Conservation (phyloP, 1,140 invertebrate genomes). For the Brachionus paranguensis region DNA sequence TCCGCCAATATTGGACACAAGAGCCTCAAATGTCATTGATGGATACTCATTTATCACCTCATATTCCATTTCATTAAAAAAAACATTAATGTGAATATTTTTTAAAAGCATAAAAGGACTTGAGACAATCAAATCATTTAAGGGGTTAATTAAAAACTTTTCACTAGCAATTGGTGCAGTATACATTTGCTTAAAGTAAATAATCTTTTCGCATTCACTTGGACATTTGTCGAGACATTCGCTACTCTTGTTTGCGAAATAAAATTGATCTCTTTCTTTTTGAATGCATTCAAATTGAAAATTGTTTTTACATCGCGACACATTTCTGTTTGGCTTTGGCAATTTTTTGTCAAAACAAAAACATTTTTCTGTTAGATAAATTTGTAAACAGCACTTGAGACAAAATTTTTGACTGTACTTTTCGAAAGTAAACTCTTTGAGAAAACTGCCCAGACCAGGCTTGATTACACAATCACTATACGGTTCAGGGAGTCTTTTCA, state of each 20-base stretch:
- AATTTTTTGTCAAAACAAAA: background rate
- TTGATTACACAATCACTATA: background rate
- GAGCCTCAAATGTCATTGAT: background rate
- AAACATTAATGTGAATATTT: background rate
- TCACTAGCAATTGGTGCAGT: background rate
- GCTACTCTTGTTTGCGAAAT: background rate
- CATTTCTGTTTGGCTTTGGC: background rate
- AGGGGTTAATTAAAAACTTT: background rate
- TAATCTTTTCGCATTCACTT: background rate
- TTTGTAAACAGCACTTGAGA: background rate
- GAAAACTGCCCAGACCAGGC: background rate
- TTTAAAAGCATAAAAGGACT: background rate
- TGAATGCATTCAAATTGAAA: background rate
- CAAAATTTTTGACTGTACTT: background rate
- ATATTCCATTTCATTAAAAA: slow-evolving; percentile 1
- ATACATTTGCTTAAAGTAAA: background rate
- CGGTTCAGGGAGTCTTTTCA: background rate
- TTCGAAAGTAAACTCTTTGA: background rate
- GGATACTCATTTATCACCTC: background rate
- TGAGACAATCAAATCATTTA: background rate
- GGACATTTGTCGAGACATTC: background rate
- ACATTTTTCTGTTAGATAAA: background rate
- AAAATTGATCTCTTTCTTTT: background rate
- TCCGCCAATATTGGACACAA: background rate
- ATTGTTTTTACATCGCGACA: background rate